phyloP scores from a whole-genome alignment of 1,140 invertebrate genomes.

The Drosophila repletoides region DNA sequence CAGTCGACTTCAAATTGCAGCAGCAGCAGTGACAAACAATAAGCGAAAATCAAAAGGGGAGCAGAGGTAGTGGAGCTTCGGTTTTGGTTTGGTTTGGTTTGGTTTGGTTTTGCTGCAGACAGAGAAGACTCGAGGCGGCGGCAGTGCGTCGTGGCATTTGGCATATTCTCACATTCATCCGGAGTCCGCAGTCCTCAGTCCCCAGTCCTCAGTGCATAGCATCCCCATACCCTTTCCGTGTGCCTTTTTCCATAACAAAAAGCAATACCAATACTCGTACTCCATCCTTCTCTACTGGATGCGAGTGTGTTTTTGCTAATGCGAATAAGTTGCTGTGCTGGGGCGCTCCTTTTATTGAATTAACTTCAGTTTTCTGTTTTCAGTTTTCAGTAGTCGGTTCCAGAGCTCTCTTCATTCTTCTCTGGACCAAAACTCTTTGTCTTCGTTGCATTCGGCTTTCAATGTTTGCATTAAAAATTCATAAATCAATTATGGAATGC shows the following conservation, averaged over 20 bases:
- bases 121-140: conserved; percentile 13
- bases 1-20: conserved; percentile 35
- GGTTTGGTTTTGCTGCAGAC: conserved; percentile 29
- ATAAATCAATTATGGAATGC: conserved; percentile 82
- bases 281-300: conserved; percentile 4
- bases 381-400: conserved; percentile 44
- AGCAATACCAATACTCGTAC: conserved; percentile 27
- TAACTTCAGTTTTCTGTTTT: conserved; percentile 68
- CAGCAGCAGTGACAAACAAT: conserved; percentile 53
- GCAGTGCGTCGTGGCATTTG: conserved; percentile 57
- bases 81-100: conserved; percentile 17
- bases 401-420: neutral
- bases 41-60: conserved; percentile 63
- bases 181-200: conserved; percentile 37
- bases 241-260: conserved; percentile 11
- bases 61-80: neutral
- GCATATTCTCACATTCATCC: conserved; percentile 77
- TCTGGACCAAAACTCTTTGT: conserved; percentile 51
- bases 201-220: conserved; percentile 11
- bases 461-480: conserved; percentile 82
- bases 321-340: conserved; percentile 68
- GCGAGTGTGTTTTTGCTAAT: conserved; percentile 76
- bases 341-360: conserved; percentile 62
- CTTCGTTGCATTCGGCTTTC: conserved; percentile 52
- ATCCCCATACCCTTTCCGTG: neutral